These are phyloP conservation scores for Pandemis cinnamomeana DNA, from an alignment of 2,888 invertebrate species.

Conservation along the genomic window DNA sequence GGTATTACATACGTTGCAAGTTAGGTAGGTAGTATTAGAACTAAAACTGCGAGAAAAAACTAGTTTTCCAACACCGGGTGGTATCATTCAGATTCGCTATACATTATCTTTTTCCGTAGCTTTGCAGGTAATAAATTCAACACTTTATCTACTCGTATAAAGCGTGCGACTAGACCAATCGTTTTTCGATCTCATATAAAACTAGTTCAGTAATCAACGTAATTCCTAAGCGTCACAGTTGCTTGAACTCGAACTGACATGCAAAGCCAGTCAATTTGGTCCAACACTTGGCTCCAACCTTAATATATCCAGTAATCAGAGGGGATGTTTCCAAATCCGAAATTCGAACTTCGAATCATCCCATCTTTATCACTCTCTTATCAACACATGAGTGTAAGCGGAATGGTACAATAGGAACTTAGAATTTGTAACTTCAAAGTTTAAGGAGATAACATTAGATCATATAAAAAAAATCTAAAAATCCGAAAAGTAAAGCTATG, in stretches of 20 bases:
- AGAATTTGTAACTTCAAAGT: no score
- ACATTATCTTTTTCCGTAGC: neutral
- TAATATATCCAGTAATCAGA: neutral
- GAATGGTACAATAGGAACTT: no score
- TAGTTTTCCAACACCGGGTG: neutral
- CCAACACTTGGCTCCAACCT: constrained; percentile 21
- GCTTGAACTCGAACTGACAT: constrained; percentile 46
- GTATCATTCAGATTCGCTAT: neutral
- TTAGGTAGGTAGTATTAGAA: neutral
- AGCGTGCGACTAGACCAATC: constrained; percentile 1
- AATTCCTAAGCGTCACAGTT: constrained; percentile 44
- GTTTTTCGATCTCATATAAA: constrained; percentile 34
- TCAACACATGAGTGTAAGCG: no score
- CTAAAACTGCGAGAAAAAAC: neutral
- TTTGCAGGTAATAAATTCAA: neutral
- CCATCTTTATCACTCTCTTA: no score
- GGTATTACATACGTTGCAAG: no score
- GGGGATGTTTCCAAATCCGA: no score
- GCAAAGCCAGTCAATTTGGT: constrained; percentile 43
- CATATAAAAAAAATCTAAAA: neutral
- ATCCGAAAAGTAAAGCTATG: no score
- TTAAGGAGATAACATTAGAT: constrained; percentile 1
- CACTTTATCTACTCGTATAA: constrained; percentile 15
- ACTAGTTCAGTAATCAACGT: constrained; percentile 40
- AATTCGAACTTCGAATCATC: no score